A percentile compares a stretch with the other conserved stretches of the same genome.
Evolutionary conservation across 2,797 vertebrate genomes (phyloP).

Genomic region (Phoeniculus purpureus): DNA sequence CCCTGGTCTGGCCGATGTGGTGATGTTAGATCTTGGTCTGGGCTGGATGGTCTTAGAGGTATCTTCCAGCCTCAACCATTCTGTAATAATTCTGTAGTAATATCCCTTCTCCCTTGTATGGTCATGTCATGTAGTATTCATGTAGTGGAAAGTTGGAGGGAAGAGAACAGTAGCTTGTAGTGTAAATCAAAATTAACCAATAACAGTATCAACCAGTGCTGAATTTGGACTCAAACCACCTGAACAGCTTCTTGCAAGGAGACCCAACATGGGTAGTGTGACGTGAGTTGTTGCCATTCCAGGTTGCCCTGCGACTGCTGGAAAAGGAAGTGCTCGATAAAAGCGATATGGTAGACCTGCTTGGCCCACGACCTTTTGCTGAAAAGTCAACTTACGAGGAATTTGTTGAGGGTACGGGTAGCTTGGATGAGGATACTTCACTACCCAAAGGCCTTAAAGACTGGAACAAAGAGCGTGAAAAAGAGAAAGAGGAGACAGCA

Average conservation of each 20-base stretch:
- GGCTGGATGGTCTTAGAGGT: too few relatives aligned
- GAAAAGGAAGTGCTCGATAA: conserved; percentile 96
- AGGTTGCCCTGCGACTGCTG: conserved; percentile 92
- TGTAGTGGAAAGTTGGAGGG: neutral
- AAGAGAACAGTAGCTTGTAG: neutral
- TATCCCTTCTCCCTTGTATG: neutral
- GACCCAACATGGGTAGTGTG: neutral
- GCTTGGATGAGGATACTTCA: conserved; percentile 91
- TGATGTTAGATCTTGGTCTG: too few relatives aligned
- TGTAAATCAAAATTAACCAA: neutral
- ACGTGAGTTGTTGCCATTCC: conserved; percentile 31
- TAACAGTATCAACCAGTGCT: neutral
- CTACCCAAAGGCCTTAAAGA: conserved; percentile 94
- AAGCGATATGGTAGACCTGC: conserved; percentile 91
- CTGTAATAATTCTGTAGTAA: neutral
- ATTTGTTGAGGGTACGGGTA: conserved; percentile 94
- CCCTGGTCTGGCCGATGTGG: too few relatives aligned
- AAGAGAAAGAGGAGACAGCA: conserved; percentile 82
- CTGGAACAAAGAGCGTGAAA: conserved; percentile 91
- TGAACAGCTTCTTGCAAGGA: neutral
- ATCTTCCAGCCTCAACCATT: too few relatives aligned
- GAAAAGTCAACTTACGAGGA: conserved; percentile 97
- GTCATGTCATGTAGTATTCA: neutral
- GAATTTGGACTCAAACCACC: neutral
- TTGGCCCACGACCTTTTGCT: conserved; percentile 89